Conservation (phyloP, 2,888 invertebrate species). For the Herminia tarsipennalis region DNA sequence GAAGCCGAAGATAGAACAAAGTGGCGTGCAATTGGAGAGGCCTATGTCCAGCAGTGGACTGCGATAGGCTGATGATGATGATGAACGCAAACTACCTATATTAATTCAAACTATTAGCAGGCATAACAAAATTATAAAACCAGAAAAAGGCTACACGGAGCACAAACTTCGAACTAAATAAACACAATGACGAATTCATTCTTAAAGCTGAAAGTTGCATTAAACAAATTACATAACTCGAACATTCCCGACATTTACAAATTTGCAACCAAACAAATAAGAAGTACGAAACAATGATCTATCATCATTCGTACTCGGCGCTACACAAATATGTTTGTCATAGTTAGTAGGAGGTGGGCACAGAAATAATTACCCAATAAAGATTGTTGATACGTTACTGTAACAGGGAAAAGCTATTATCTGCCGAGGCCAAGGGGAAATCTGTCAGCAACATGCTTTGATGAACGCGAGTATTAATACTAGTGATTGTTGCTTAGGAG, state of each 20-base stretch:
- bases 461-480: slow-evolving; percentile 41
- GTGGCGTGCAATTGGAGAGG: no score
- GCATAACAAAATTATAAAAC: no score
- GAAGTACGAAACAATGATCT: slow-evolving; percentile 18
- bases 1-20: no score
- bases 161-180: no score
- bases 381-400: slow-evolving; percentile 55
- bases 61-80: no score
- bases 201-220: neutral
- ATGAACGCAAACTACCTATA: no score
- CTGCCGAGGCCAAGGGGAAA: slow-evolving; percentile 25
- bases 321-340: slow-evolving; percentile 59
- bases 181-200: no score
- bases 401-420: slow-evolving; percentile 57
- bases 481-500: slow-evolving; percentile 29
- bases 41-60: no score
- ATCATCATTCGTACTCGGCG: slow-evolving; percentile 15
- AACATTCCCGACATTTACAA: neutral
- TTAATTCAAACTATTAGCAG: no score
- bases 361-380: slow-evolving; percentile 64
- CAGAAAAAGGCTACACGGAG: no score
- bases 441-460: slow-evolving; percentile 43
- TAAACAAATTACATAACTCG: neutral
- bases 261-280: slow-evolving; percentile 1
- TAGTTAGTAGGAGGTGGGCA: slow-evolving; percentile 36